Evolutionary conservation across 2,113 vertebrate species (phyloP).

Genomic region (Balaenoptera acutorostrata): DNA sequence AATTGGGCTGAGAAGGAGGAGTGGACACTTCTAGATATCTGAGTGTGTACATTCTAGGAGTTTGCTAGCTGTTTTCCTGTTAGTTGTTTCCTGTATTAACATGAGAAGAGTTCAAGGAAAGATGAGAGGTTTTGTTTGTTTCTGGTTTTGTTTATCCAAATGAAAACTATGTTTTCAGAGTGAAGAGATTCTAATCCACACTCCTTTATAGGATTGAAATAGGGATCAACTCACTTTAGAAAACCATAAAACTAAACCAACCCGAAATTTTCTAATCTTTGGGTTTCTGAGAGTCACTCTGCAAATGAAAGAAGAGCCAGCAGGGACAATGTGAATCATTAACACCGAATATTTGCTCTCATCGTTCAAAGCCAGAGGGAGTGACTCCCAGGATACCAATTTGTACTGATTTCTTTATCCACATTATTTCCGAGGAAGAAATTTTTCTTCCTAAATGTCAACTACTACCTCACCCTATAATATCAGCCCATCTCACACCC

Average conservation of each 20-base stretch:
- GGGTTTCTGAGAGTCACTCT: neutral
- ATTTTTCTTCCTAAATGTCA: neutral
- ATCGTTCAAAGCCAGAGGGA: neutral
- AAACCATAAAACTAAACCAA: neutral
- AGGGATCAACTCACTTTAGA: neutral
- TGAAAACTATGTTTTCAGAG: neutral
- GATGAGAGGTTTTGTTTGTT: neutral
- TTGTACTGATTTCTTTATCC: neutral
- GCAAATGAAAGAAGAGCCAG: neutral
- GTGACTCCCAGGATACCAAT: neutral
- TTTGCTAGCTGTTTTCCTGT: neutral
- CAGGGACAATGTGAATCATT: too few relatives aligned
- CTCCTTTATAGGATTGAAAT: neutral
- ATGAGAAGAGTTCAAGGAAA: neutral
- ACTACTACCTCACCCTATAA: neutral
- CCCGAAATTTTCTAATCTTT: neutral
- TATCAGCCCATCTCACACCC: neutral
- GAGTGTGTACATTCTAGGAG: neutral
- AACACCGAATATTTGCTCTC: neutral
- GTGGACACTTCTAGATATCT: neutral
- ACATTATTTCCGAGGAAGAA: neutral
- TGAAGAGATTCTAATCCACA: neutral
- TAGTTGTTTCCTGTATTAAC: neutral
- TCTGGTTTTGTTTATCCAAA: neutral
- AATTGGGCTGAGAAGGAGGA: neutral